Percentiles rank a stretch among this genome's conserved stretches.
Conservation (phyloP, 1,140 invertebrate genomes). For the Bombus vancouverensis region DNA sequence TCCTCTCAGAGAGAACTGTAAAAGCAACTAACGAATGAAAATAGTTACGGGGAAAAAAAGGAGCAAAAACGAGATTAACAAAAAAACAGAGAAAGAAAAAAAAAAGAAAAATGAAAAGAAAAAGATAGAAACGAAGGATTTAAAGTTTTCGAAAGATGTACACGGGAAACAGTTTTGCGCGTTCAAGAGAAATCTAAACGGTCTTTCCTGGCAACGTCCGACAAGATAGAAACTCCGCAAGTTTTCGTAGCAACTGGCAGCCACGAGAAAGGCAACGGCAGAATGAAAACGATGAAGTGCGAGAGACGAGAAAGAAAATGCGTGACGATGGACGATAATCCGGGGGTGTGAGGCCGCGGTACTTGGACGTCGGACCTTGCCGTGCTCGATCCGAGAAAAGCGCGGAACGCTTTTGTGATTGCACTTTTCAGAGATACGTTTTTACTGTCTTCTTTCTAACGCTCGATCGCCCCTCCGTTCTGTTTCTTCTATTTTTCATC, state of each 20-base stretch:
- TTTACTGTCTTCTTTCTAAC: neutral
- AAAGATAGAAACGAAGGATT: neutral
- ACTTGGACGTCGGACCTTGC: constrained; percentile 48
- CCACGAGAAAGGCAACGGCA: constrained; percentile 34
- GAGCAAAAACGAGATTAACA: neutral
- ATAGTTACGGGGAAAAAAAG: neutral
- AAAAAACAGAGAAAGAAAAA: neutral
- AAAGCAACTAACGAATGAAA: neutral
- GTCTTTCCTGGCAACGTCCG: constrained; percentile 50
- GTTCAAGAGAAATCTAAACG: neutral
- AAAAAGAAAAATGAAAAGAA: neutral
- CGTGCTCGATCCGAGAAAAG: constrained; percentile 33
- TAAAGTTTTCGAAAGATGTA: neutral
- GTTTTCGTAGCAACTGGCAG: constrained; percentile 32
- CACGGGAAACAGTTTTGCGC: neutral
- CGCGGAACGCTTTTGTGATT: constrained; percentile 5
- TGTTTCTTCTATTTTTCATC: neutral
- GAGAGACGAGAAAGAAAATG: constrained; percentile 21
- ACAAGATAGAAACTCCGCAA: constrained; percentile 31
- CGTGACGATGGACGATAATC: constrained; percentile 28
- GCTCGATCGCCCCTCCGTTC: neutral
- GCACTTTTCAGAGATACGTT: constrained; percentile 4
- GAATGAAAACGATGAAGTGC: constrained; percentile 28
- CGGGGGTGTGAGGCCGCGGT: constrained; percentile 14
- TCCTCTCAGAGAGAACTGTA: neutral